Base-by-base conservation (phyloP, 2,113 vertebrate species). In the Salvelinus namaycush region DNA sequence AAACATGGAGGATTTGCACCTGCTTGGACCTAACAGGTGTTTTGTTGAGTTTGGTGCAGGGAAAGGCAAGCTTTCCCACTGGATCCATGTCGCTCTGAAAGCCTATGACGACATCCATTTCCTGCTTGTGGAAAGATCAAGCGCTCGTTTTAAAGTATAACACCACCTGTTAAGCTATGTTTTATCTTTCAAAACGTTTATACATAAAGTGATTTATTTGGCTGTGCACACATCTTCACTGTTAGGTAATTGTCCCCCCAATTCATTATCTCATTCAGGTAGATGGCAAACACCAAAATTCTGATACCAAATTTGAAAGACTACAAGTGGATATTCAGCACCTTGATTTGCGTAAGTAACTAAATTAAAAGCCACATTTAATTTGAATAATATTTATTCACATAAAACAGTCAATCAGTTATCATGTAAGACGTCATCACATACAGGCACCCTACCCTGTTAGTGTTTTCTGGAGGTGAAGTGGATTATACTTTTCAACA, bases 321-420 rank as follows among this genome's bases (percentile, higher is more conserved):
- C 95, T 99, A 88, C 97, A 96, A 77, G 94, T 99, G 70, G 98
- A 99, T 88, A 99, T 99, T 84, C 95, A 98, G 4, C 97, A 99
- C 75, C 93, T 99, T 86, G 96, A 95, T 88, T 84, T 99, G 86
- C 92, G 97, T 97, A 91, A 95, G 96, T 93, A 14, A 51, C 51
- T 54, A 16, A 18, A 16, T 54, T 14, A 54, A 54, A 54, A 5
- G 16, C 4, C 51, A 54, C 4, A 54, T 54, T 54, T 54, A 7
- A 54, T 54, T 54, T 44, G 0, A 54, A 54, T 16, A 54, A 54
- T 54, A 18, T 54, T 18, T 12, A 44, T 16, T 54, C 51, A 54
- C 16, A 54, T 54, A 5, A 44, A 54, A 51, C 49, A 54, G 51
- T 54, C 51, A 54, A 18, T 54, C 51, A 54, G 51, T 44, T 44